These are phyloP conservation scores for Eulemur coronatus DNA, from an alignment of 2,797 vertebrate genomes.

Conservation along the genomic window DNA sequence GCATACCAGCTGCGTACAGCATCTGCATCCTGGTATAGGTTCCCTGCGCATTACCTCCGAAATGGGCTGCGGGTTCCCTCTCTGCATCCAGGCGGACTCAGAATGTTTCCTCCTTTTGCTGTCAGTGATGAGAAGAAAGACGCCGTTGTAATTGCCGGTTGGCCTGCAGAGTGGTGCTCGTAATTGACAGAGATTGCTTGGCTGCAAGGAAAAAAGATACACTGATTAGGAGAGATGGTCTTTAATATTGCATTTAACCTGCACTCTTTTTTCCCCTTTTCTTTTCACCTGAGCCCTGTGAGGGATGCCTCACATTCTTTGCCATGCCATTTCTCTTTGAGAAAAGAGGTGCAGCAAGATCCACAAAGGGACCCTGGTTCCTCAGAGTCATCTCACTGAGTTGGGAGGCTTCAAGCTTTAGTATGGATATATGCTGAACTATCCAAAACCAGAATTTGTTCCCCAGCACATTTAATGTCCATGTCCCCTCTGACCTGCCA, in stretches of 20 bases:
- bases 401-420: background rate
- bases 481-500: background rate
- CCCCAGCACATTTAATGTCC: background rate
- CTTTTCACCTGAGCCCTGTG: slow-evolving; percentile 43
- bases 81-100: slow-evolving; percentile 49
- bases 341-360: background rate
- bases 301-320: background rate
- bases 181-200: slow-evolving; percentile 62
- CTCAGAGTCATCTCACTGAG: background rate
- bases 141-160: slow-evolving; percentile 38
- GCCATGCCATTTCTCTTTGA: background rate
- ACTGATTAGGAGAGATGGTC: slow-evolving; percentile 65
- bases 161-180: slow-evolving; percentile 28
- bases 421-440: background rate
- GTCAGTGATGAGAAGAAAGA: slow-evolving; percentile 53
- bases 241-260: slow-evolving; percentile 54
- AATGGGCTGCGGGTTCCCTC: slow-evolving; percentile 72
- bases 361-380: background rate
- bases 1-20: slow-evolving; percentile 84
- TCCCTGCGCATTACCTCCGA: slow-evolving; percentile 72
- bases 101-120: slow-evolving; percentile 55
- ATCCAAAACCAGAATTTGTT: background rate
- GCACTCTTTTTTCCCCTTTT: background rate
- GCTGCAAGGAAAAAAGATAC: slow-evolving; percentile 39
- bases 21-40: slow-evolving; percentile 82